phyloP scores from a whole-genome alignment of 2,888 invertebrate species.

The Lycocerus yunnanus region DNA sequence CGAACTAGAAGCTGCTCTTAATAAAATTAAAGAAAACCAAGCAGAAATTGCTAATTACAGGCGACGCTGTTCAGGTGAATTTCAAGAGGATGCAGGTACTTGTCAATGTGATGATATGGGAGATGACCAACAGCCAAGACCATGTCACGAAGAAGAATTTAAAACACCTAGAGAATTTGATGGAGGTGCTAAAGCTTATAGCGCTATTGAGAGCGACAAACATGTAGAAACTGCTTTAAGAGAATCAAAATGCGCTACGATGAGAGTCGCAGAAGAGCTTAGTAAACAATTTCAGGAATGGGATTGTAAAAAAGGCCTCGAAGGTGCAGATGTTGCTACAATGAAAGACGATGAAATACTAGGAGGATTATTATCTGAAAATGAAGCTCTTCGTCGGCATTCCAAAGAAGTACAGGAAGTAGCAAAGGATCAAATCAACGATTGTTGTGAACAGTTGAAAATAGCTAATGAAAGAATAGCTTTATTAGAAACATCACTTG shows the following conservation, averaged over 20 bases:
- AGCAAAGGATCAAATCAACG: constrained; percentile 49
- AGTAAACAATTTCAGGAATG: constrained; percentile 42
- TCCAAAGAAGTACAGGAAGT: constrained; percentile 49
- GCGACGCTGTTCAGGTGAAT: not conserved
- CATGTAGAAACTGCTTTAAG: constrained; percentile 35
- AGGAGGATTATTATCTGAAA: constrained; percentile 41
- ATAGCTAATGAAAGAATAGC: constrained; percentile 37
- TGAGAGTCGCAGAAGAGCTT: constrained; percentile 46
- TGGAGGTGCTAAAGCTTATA: not conserved
- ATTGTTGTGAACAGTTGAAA: constrained; percentile 44
- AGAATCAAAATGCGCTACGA: constrained; percentile 48
- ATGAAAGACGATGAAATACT: not conserved
- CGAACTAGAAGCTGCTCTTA: constrained; percentile 12
- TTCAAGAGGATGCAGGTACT: not conserved
- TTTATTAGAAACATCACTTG: constrained; percentile 34
- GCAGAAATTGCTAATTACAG: not conserved
- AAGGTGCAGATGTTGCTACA: not conserved
- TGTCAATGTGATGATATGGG: not conserved
- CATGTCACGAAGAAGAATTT: not conserved
- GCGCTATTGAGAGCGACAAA: not conserved
- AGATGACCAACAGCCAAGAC: not conserved
- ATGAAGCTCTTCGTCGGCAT: constrained; percentile 46
- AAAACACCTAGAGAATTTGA: not conserved
- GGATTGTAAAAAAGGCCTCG: constrained; percentile 25
- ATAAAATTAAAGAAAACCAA: constrained; percentile 19